phyloP scores from a whole-genome alignment of 2,113 vertebrate genomes.

The Raja brachyura region DNA sequence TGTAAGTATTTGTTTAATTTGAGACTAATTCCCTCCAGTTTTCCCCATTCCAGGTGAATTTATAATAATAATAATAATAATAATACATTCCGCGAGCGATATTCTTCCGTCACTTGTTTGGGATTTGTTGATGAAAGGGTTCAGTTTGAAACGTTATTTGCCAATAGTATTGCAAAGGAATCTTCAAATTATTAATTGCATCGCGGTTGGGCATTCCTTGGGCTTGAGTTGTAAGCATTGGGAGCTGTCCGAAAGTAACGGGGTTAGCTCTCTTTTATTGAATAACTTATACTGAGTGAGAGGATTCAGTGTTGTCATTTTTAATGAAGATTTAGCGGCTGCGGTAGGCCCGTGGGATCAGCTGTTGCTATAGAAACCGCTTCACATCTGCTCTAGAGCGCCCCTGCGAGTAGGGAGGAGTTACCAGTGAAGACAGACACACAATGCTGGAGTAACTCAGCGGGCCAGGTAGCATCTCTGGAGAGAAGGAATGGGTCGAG shows the following conservation, averaged over 20 bases:
- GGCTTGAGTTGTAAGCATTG: background rate
- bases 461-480: too few species aligned
- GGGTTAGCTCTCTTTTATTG: background rate
- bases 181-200: background rate
- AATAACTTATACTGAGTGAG: background rate
- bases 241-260: background rate
- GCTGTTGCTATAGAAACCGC: constrained; percentile 8
- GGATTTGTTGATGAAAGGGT: background rate
- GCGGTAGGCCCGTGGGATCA: background rate
- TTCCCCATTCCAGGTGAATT: background rate
- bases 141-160: background rate
- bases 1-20: background rate
- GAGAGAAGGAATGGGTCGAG: too few species aligned
- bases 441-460: too few species aligned
- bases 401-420: background rate
- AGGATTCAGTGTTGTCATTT: background rate
- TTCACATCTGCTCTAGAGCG: background rate
- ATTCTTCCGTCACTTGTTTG: background rate
- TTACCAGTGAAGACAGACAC: too few species aligned
- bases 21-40: too few species aligned
- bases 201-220: background rate
- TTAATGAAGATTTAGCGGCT: background rate
- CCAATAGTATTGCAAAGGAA: background rate
- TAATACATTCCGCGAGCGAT: too few species aligned
- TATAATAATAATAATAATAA: background rate